Percentiles rank a stretch among this genome's conserved stretches.
These are phyloP conservation scores for Lepidurus couesii DNA, from an alignment of 1,140 invertebrate genomes.

Conservation along the genomic window DNA sequence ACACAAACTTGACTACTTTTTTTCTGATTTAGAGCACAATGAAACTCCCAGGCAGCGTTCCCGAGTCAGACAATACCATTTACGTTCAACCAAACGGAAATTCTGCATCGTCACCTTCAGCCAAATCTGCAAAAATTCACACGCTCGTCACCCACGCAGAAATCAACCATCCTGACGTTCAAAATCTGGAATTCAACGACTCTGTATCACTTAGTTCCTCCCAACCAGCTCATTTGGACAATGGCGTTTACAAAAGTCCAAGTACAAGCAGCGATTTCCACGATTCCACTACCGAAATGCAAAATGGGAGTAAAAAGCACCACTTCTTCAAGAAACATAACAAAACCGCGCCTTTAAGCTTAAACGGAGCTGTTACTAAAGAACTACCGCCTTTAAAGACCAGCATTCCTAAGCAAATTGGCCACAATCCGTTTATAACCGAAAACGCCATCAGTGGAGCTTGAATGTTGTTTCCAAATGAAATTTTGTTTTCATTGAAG, in stretches of 20 bases:
- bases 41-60: slow-evolving; percentile 31
- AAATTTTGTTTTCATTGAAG: neutral
- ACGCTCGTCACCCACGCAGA: neutral
- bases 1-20: neutral
- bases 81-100: neutral
- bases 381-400: slow-evolving; percentile 7
- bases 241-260: no score
- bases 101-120: neutral
- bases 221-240: neutral
- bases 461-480: neutral
- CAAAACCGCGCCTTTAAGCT: neutral
- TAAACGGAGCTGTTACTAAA: neutral
- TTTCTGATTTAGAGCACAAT: slow-evolving; percentile 24
- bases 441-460: slow-evolving; percentile 2
- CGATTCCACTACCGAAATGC: neutral
- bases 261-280: neutral
- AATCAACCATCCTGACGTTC: neutral
- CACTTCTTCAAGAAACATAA: neutral
- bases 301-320: neutral
- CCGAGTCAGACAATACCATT: neutral
- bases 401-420: neutral
- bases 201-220: neutral
- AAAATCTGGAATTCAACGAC: neutral
- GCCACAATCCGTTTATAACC: neutral
- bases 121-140: slow-evolving; percentile 3